phyloP scores from a whole-genome alignment of 1,140 invertebrate species.

The Heliconius congener region DNA sequence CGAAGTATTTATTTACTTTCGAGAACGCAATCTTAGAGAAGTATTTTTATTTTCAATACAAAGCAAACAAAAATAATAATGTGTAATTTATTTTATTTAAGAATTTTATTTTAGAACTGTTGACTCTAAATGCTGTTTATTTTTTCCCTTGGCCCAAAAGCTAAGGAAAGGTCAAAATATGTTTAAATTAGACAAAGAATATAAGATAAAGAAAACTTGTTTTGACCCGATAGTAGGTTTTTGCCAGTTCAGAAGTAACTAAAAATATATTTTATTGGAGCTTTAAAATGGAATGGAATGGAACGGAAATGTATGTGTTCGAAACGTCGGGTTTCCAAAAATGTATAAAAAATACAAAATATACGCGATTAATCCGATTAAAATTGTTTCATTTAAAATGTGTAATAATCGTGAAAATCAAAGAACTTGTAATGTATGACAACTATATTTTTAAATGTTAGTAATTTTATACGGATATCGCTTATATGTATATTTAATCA shows the following conservation, averaged over 20 bases:
- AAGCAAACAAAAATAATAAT: not conserved
- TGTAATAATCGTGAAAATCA: no score
- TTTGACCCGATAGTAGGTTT: not conserved
- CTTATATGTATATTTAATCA: no score
- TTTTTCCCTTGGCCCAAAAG: conserved; percentile 13
- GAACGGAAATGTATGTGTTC: no score
- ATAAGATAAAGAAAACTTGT: not conserved
- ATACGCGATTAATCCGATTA: no score
- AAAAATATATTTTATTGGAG: not conserved
- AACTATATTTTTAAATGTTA: no score
- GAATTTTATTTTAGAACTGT: not conserved
- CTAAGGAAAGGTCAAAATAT: conserved; percentile 9
- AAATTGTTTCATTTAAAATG: no score
- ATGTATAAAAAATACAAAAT: no score
- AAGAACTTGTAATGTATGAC: no score
- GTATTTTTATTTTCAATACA: not conserved
- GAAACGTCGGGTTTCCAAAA: no score
- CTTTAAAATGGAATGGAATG: no score
- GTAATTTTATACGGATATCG: no score
- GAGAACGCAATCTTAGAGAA: not conserved
- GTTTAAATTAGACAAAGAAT: not conserved
- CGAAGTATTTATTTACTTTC: conserved; percentile 1
- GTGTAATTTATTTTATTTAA: not conserved
- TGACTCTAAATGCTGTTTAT: not conserved
- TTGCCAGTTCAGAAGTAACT: not conserved